Percentiles rank a stretch among this genome's conserved stretches.
These are phyloP conservation scores for Anser brachyrhynchus DNA, from an alignment of 2,113 vertebrate species.

Conservation along the genomic window DNA sequence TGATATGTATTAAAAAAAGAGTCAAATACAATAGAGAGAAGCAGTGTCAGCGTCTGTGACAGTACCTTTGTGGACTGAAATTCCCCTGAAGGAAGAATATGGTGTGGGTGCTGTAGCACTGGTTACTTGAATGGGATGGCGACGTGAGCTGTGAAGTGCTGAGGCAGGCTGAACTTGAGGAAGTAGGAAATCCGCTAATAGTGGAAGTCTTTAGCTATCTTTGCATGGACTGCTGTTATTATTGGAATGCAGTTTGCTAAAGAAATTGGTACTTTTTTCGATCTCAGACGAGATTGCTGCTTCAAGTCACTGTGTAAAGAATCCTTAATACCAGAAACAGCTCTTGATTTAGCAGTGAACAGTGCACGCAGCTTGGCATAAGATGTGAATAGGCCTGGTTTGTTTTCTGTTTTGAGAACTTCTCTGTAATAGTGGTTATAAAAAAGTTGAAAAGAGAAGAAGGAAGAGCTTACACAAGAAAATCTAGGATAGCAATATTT, in stretches of 20 bases:
- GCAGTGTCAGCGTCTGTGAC: neutral
- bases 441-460: neutral
- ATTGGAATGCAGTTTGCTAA: neutral
- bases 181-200: neutral
- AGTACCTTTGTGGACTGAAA: neutral
- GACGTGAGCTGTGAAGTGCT: neutral
- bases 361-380: neutral
- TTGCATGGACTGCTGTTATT: neutral
- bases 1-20: neutral
- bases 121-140: neutral
- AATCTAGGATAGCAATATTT: neutral
- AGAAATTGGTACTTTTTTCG: neutral
- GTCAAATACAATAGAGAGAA: neutral
- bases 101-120: neutral
- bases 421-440: neutral
- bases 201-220: neutral
- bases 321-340: neutral
- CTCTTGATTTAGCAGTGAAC: neutral
- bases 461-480: neutral
- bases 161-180: neutral
- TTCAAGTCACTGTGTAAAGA: neutral
- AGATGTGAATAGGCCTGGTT: neutral
- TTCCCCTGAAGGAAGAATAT: neutral
- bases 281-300: neutral
- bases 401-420: neutral